Base-by-base conservation (phyloP, 2,888 invertebrate genomes). In the Hemaris fuciformis region DNA sequence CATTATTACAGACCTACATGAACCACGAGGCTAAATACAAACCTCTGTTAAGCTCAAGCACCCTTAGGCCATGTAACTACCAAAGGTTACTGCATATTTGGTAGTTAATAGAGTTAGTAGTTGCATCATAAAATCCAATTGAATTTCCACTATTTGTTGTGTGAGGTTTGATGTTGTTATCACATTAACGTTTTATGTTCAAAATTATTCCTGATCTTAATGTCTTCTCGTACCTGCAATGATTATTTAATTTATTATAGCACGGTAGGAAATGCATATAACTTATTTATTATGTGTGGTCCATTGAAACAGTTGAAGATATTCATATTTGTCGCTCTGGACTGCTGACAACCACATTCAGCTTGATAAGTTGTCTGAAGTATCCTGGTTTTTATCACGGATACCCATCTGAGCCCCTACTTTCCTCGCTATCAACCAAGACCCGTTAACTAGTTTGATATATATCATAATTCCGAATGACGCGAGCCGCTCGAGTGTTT, bases 401-500 rank as follows among this genome's bases (percentile, higher is more conserved):
- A 53, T 18, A 53, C 10, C 48, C 18, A 53, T 53, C 53, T 53
- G 18, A 53, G 31, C 27, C 18, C 53, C 27, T 18, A 31, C 31
- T 53, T 53, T 64, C 62, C 62, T 63, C 62, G 61, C 27, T 25
- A 57, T 8, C 34, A 38, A 38, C 20, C 18, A 62, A 63, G 73
- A 69, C 79, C 85, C 83, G 85, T 85, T 86, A 86, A 82, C 84
- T 76, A 79, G 79, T 75, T 73, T 76, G 87, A 89, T 89, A 89
- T 91, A 89, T 88, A 91, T 91, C 90, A 91, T 88, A 90, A 90
- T 91, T 86, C 83, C 74, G 79, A 80, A 78, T 84, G 90, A 89
- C 88, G 84, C 80, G 83, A 82, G 77, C 81, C 82, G 79, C 74
- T 88, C 85, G 81, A 89, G 87, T 88, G 88, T 88, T 88, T 89